These are phyloP conservation scores for Hydropotes inermis DNA, from an alignment of 2,113 vertebrate species.

Conservation along the genomic window DNA sequence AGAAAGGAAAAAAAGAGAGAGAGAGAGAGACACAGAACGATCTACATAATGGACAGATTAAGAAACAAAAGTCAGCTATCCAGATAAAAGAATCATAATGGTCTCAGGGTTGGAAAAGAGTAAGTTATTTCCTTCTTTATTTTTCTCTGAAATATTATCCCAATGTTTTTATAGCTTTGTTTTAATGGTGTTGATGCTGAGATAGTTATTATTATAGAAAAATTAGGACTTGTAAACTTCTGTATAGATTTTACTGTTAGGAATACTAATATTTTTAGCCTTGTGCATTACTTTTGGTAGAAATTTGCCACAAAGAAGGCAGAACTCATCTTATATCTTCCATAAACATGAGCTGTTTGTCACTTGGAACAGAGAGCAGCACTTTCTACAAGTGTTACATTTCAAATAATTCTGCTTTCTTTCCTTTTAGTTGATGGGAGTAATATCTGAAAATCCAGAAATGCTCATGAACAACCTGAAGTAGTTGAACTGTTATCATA, in stretches of 20 bases:
- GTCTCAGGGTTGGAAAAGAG: neutral
- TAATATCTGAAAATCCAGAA: neutral
- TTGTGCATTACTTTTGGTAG: neutral
- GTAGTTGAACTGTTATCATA: neutral
- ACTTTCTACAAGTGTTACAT: neutral
- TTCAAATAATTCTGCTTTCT: neutral
- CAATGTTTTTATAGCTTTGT: constrained; percentile 1
- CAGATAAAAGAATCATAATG: neutral
- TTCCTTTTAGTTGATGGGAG: neutral
- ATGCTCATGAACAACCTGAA: neutral
- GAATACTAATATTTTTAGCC: neutral
- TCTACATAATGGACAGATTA: neutral
- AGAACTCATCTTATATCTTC: neutral
- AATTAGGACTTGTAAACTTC: neutral
- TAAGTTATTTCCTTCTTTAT: neutral
- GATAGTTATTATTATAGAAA: constrained; percentile 9
- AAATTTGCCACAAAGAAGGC: neutral
- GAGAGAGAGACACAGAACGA: neutral
- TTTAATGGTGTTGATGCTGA: neutral
- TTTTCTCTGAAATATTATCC: neutral
- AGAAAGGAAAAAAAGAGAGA: neutral
- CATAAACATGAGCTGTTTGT: neutral
- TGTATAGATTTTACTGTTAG: neutral
- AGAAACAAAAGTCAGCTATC: neutral
- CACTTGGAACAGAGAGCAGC: neutral